Evolutionary conservation across 2,113 vertebrate species (phyloP), one percentile per base, ranked within the genome.

Genomic region (Heterotis niloticus): DNA sequence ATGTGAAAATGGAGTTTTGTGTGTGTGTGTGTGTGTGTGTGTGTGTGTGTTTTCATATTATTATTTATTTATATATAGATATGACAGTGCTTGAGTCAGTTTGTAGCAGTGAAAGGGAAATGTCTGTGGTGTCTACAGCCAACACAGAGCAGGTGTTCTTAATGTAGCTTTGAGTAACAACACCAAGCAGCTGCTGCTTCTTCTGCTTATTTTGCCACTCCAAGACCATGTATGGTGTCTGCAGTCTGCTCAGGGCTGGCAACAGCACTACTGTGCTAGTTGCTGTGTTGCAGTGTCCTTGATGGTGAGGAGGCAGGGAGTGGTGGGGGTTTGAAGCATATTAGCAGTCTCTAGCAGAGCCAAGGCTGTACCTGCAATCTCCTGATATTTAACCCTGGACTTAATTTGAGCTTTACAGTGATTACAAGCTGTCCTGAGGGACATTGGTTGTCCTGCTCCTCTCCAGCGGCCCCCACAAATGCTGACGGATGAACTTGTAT

Each of bases 401-500:
- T 94, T 95, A 91, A 94, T 95, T 92, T 91, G 91, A 94, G 93
- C 93, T 93, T 95, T 94, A 91, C 93, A 93, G 94, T 90, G 95
- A 96, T 97, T 96, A 95, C 93, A 91, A 85, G 87, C 90, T 85
- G 88, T 94, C 96, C 94, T 91, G 84, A 87, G 94, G 95, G 94
- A 95, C 93, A 89, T 93, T 85, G 92, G 93, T 93, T 93, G 91
- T 92, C 92, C 85, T 88, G 91, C 93, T 92, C 92, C 90, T 96
- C 93, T 90, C 91, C 93, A 94, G 88, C 91, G 92, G 95, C 92
- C 93, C 92, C 91, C 90, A 94, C 94, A 97, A n/a, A 94, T 95
- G 94, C 94, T 95, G 94, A 96, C 85, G 91, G 96, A 97, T 97
- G 94, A 96, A 96, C 95, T 94, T 88, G 90, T 92, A 93, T 92